Percentiles rank a stretch among this genome's conserved stretches.
Evolutionary conservation across 2,888 invertebrate species (phyloP).

Genomic region (Pristionchus fissidentatus): DNA sequence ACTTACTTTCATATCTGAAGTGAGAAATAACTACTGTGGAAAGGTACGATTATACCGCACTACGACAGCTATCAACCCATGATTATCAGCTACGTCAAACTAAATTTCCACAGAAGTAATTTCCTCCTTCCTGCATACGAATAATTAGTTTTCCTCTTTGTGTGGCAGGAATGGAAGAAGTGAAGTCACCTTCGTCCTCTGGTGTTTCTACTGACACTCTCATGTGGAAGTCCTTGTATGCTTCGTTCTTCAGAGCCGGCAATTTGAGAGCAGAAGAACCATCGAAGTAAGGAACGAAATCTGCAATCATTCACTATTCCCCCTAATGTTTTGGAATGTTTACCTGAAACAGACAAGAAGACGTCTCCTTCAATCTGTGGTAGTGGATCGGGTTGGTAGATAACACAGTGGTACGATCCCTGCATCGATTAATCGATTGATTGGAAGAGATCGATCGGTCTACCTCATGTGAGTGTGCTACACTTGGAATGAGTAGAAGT

Average conservation of each 20-base stretch:
- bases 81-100: no score
- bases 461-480: slow-evolving; percentile 49
- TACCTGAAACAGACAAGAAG: slow-evolving; percentile 22
- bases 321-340: not conserved
- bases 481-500: slow-evolving; percentile 56
- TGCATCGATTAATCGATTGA: not conserved
- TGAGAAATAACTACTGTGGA: no score
- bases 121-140: no score
- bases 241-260: slow-evolving; percentile 57
- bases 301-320: slow-evolving; percentile 48
- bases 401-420: slow-evolving; percentile 43
- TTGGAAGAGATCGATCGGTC: not conserved
- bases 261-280: slow-evolving; percentile 65
- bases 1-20: no score
- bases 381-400: slow-evolving; percentile 25
- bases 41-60: no score
- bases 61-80: no score
- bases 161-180: no score
- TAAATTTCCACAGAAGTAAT: no score
- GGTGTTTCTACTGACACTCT: slow-evolving; percentile 39
- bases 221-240: slow-evolving; percentile 49
- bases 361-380: slow-evolving; percentile 27
- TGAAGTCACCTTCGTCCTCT: slow-evolving; percentile 34
- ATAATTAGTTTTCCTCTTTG: no score
- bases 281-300: slow-evolving; percentile 67